Percentiles rank a stretch among this genome's conserved stretches.
These are phyloP conservation scores for Agrochola lychnidis DNA, from an alignment of 2,888 invertebrate genomes.

Conservation along the genomic window DNA sequence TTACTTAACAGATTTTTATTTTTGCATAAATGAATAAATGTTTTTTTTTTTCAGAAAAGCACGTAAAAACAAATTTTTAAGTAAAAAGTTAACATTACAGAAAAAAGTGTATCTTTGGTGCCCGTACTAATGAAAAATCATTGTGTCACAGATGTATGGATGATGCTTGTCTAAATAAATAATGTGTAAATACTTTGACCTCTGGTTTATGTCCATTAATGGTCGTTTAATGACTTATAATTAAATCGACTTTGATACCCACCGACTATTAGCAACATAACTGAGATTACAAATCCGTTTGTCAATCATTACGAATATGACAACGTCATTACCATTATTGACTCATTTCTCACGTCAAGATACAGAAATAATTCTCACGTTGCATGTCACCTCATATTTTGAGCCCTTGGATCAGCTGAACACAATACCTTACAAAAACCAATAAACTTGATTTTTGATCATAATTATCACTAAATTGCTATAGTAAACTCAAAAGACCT, in stretches of 20 bases:
- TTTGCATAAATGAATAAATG: too few species aligned
- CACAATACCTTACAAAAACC: not conserved
- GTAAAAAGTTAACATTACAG: too few species aligned
- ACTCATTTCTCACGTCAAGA: not conserved
- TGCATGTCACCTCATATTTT: not conserved
- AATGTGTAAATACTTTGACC: not conserved
- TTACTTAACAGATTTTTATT: not conserved
- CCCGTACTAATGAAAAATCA: too few species aligned
- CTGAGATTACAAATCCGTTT: not conserved
- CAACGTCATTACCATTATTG: not conserved
- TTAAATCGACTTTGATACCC: not conserved
- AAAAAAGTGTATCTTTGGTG: too few species aligned
- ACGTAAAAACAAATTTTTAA: too few species aligned
- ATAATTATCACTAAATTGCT: not conserved
- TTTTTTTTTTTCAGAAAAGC: too few species aligned
- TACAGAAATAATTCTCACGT: not conserved
- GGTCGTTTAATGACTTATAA: not conserved
- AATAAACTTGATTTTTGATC: not conserved
- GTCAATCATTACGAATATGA: not conserved
- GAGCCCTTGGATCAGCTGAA: not conserved
- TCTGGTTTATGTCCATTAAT: not conserved
- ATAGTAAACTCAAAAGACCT: not conserved
- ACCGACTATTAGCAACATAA: not conserved
- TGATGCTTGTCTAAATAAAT: not conserved
- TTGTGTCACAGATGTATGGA: too few species aligned